Conservation (phyloP, 2,113 vertebrate genomes). For the Daphoenositta chrysoptera region DNA sequence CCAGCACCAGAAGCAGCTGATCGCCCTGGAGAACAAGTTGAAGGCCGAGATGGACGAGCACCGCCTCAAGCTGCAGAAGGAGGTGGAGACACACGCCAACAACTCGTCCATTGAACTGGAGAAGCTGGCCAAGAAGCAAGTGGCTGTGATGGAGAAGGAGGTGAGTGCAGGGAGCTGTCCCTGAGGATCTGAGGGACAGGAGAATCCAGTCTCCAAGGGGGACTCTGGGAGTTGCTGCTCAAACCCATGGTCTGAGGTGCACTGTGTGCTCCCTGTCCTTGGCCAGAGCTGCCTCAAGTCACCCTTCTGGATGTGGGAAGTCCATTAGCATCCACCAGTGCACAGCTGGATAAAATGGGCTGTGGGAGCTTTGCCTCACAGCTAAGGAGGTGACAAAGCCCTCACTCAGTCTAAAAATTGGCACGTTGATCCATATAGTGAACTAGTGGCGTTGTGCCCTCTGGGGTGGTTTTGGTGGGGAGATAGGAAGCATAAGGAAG, state of each 20-base stretch:
- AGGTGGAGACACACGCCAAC: conserved; percentile 99
- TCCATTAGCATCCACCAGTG: neutral
- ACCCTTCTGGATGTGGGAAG: neutral
- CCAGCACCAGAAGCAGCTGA: conserved; percentile 99
- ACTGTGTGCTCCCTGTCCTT: neutral
- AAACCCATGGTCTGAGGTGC: neutral
- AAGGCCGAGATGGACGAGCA: conserved; percentile 99
- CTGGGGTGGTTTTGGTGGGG: neutral
- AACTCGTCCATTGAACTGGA: conserved; percentile 99
- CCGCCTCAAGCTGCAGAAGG: conserved; percentile 98
- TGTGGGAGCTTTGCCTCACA: neutral
- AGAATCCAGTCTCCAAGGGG: neutral
- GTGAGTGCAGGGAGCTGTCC: conserved; percentile 58
- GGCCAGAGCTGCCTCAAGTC: neutral
- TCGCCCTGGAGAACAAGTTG: conserved; percentile 99
- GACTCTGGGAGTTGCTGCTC: neutral
- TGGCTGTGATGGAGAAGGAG: conserved; percentile 94
- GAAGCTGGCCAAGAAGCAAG: conserved; percentile 98
- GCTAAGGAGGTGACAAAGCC: neutral
- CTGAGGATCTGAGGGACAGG: neutral
- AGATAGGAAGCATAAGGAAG: neutral
- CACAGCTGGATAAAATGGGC: neutral
- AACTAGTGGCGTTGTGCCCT: neutral
- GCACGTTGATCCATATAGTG: rapidly evolving
- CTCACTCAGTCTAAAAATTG: neutral